These are phyloP conservation scores for Chrysolina oricalcia DNA, from an alignment of 2,888 invertebrate species.

Conservation along the genomic window DNA sequence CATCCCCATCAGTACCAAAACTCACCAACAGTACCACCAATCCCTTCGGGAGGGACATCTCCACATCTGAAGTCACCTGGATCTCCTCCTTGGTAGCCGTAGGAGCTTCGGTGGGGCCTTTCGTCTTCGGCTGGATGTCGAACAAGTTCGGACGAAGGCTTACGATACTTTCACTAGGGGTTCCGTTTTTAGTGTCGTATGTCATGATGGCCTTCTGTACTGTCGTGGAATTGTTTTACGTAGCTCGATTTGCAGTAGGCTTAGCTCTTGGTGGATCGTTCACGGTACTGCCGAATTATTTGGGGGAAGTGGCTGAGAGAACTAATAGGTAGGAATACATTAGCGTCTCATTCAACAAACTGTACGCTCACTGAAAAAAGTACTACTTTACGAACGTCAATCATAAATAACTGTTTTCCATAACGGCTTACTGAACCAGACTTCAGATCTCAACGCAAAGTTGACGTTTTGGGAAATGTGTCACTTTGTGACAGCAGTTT, in stretches of 20 bases:
- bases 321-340: constrained; percentile 74
- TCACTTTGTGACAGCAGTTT: no score
- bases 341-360: no score
- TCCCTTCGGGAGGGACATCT: constrained; percentile 16
- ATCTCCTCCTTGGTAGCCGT: constrained; percentile 72
- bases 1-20: constrained; percentile 54
- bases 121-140: constrained; percentile 79
- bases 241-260: constrained; percentile 77
- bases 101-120: constrained; percentile 77
- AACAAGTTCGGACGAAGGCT: constrained; percentile 80
- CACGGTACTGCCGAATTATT: constrained; percentile 87
- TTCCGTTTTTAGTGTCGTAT: constrained; percentile 82
- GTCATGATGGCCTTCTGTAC: constrained; percentile 76
- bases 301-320: constrained; percentile 88
- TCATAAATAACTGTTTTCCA: no score
- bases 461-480: no score
- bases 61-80: constrained; percentile 69
- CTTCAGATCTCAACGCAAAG: no score
- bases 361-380: no score
- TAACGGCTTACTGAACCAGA: no score
- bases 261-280: constrained; percentile 80
- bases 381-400: no score
- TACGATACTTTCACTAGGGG: constrained; percentile 76
- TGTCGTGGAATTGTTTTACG: constrained; percentile 73
- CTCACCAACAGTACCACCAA: constrained; percentile 34